Conservation (phyloP, 2,888 invertebrate genomes). For the Drosophila lacicola region DNA sequence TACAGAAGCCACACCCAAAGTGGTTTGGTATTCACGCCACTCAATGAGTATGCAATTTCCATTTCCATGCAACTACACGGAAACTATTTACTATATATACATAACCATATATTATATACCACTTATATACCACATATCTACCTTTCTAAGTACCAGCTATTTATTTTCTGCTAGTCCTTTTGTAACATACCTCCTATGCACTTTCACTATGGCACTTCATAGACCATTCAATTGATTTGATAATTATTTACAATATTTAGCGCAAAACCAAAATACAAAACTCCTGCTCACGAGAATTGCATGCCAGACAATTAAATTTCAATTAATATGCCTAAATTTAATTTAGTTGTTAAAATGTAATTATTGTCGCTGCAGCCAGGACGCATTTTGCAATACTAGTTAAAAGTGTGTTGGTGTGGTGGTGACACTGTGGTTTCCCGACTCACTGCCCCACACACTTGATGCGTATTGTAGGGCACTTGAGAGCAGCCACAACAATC, state of each 20-base stretch:
- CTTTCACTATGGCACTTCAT: slow-evolving; percentile 42
- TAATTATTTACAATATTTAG: slow-evolving; percentile 60
- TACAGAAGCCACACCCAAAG: slow-evolving; percentile 78
- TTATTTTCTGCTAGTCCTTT: slow-evolving; percentile 17
- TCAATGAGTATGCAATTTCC: slow-evolving; percentile 84
- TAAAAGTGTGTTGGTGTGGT: slow-evolving; percentile 29
- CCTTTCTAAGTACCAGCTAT: slow-evolving; percentile 4
- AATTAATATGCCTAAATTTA: slow-evolving; percentile 67
- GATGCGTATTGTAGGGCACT: slow-evolving; percentile 56
- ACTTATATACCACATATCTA: slow-evolving; percentile 12
- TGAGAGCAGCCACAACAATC: slow-evolving; percentile 64
- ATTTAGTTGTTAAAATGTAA: slow-evolving; percentile 63
- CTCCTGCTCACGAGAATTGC: slow-evolving; percentile 34
- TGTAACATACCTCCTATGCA: slow-evolving; percentile 25
- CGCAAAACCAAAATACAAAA: slow-evolving; percentile 28
- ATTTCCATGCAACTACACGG: slow-evolving; percentile 26
- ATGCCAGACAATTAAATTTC: slow-evolving; percentile 67
- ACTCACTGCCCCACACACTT: slow-evolving; percentile 25
- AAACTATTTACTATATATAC: slow-evolving; percentile 37
- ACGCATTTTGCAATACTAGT: slow-evolving; percentile 33
- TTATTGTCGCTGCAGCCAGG: slow-evolving; percentile 43
- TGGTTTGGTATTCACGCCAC: slow-evolving; percentile 84
- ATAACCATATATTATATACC: slow-evolving; percentile 29
- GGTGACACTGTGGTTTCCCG: slow-evolving; percentile 11
- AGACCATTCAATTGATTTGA: slow-evolving; percentile 66